Base-by-base conservation (phyloP, 2,888 invertebrate genomes). In the Sphecodes monilicornis region DNA sequence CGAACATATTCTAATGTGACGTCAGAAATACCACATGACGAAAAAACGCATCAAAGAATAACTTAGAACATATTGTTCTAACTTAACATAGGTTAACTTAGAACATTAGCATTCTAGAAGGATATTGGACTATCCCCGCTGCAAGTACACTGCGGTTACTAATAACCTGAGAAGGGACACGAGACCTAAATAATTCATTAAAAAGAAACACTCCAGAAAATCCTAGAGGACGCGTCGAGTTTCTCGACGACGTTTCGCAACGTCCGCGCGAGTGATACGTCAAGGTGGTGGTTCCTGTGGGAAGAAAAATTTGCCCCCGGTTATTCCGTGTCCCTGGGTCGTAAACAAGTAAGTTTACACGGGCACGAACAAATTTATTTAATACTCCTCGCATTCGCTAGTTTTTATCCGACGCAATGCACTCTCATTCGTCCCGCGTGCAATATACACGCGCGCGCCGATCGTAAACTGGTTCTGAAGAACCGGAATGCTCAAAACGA, bases 401-500 rank as follows among this genome's bases (percentile, higher is more conserved):
- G 32, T 79, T 69, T 74, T 64, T 79, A 50, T 79, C n/a, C 29
- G 26, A 6, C 36, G 36, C 18, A 11, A 66, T 16, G 32, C 36
- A 13, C 76, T 66, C 76, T 66, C 43, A 18, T 46, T 77, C 72
- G 32, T 41, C n/a, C 66, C 11, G 46, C 66, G 64, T 18, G 64
- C 71, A 78, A 81, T 84, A 81, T 74, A 81, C 70, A 46, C 69
- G 36, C 50, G 36, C 50, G 74, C 50, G 70, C 29, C 29, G 64
- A 36, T 50, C 68, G 70, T 75, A 85, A 79, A 85, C 76, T 76
- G 76, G 76, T 75, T 78, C 68, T 71, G 60, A 41, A 68, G 18
- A 36, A 41, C 73, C 39, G 76, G 69, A 39, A 75, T 70, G 36
- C 78, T 54, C 76, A 66, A 71, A 43, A 73, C 46, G 43, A 36